These are phyloP conservation scores for Patella depressa DNA, from an alignment of 2,888 invertebrate genomes.

Conservation along the genomic window DNA sequence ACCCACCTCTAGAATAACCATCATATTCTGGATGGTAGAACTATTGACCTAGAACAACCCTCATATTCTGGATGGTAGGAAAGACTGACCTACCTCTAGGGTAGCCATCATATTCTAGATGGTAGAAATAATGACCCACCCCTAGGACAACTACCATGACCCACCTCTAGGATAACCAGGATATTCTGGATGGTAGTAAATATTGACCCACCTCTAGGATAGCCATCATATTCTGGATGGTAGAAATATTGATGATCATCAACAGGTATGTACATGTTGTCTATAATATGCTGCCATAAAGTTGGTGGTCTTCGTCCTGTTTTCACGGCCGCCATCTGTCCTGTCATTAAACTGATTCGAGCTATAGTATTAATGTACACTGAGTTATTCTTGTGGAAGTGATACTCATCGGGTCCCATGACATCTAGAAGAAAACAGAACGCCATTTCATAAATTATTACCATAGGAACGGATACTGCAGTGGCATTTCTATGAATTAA, in stretches of 20 bases:
- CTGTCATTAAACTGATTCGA: conserved; percentile 47
- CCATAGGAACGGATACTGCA: too few relatives aligned
- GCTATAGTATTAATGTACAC: conserved; percentile 66
- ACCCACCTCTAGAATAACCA: conserved; percentile 55
- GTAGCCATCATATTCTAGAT: conserved; percentile 72
- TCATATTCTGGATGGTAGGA: too few relatives aligned
- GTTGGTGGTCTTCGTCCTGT: conserved; percentile 32
- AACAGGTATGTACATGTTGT: conserved; percentile 63
- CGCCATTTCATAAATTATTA: too few relatives aligned
- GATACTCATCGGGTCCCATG: conserved; percentile 68
- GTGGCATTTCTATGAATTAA: too few relatives aligned
- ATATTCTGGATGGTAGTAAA: too few relatives aligned
- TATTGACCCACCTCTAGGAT: conserved; percentile 38
- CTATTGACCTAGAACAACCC: background rate
- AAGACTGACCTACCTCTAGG: too few relatives aligned
- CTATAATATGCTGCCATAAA: conserved; percentile 44
- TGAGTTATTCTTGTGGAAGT: conserved; percentile 64
- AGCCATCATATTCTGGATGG: conserved; percentile 72
- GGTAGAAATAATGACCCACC: conserved; percentile 59
- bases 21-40: too few relatives aligned
- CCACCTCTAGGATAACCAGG: conserved; percentile 21
- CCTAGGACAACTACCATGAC: background rate
- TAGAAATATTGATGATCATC: conserved; percentile 56
- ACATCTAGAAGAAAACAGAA: conserved; percentile 52
- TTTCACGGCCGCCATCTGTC: conserved; percentile 31